Percentiles rank a stretch among this genome's conserved stretches.
phyloP scores from a whole-genome alignment of 2,113 vertebrate genomes.

The Malaclemys terrapin region DNA sequence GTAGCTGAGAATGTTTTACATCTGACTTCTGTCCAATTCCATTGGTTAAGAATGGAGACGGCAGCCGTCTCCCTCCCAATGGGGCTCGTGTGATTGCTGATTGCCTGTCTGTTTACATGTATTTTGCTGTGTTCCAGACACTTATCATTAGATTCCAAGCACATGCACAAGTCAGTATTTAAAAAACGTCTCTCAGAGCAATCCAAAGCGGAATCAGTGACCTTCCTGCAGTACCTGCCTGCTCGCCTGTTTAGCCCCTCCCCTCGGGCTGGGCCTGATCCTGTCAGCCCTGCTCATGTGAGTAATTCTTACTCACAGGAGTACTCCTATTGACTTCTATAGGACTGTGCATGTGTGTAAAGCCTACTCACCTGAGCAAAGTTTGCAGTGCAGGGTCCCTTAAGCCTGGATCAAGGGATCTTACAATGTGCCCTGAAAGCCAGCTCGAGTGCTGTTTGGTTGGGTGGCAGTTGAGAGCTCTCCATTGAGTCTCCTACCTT shows the following conservation, averaged over 20 bases:
- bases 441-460: background rate
- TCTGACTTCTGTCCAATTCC: background rate
- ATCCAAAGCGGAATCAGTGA: background rate
- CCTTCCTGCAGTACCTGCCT: background rate
- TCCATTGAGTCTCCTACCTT: background rate
- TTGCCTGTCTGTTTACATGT: background rate
- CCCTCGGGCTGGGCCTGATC: background rate
- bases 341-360: background rate
- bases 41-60: background rate
- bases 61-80: background rate
- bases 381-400: background rate
- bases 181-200: background rate
- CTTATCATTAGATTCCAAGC: background rate
- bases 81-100: background rate
- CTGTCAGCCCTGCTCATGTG: background rate
- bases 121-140: background rate
- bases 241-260: background rate
- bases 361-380: background rate
- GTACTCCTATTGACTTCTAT: background rate
- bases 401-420: background rate
- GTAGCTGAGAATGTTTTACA: background rate
- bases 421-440: background rate
- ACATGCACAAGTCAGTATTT: background rate
- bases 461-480: background rate
- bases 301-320: background rate